A percentile compares a stretch with the other conserved stretches of the same genome.
These are phyloP conservation scores for Euwallacea similis DNA, from an alignment of 1,140 invertebrate genomes.

Conservation along the genomic window DNA sequence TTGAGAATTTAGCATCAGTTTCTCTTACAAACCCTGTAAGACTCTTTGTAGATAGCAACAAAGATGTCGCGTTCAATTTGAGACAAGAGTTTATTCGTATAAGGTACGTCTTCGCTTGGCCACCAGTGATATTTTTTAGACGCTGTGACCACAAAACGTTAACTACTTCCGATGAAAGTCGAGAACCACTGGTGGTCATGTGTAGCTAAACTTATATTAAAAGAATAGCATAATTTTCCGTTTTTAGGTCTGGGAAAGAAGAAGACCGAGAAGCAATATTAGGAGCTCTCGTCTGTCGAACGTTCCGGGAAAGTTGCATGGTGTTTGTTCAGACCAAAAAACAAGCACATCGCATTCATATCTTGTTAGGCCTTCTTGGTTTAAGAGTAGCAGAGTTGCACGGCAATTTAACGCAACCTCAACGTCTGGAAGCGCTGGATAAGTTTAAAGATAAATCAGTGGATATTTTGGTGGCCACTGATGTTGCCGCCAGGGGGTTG, in stretches of 20 bases:
- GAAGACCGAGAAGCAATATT: constrained; percentile 89
- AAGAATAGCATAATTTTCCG: neutral
- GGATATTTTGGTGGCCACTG: constrained; percentile 92
- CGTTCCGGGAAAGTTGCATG: constrained; percentile 90
- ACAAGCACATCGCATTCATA: constrained; percentile 89
- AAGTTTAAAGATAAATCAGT: constrained; percentile 87
- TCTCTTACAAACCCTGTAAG: constrained; percentile 90
- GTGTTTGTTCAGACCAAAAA: constrained; percentile 96
- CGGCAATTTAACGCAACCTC: constrained; percentile 90
- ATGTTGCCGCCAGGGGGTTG: constrained; percentile 94
- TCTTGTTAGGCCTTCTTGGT: constrained; percentile 81
- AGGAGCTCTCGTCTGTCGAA: constrained; percentile 86
- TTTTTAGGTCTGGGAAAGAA: constrained; percentile 70
- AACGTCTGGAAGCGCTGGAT: constrained; percentile 85
- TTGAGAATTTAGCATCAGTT: constrained; percentile 78
- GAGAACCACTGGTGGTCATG: no score
- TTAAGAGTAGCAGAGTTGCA: constrained; percentile 83
- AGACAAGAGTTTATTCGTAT: constrained; percentile 93
- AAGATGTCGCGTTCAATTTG: constrained; percentile 92
- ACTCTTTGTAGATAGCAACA: constrained; percentile 94
- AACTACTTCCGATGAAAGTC: no score
- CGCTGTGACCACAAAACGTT: no score
- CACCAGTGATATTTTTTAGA: no score
- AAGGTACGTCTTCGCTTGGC: constrained; percentile 12
- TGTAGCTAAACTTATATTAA: no score